Percentiles rank a stretch among this genome's conserved stretches.
phyloP scores from a whole-genome alignment of 2,888 invertebrate species.

The Petrolisthes manimaculis region DNA sequence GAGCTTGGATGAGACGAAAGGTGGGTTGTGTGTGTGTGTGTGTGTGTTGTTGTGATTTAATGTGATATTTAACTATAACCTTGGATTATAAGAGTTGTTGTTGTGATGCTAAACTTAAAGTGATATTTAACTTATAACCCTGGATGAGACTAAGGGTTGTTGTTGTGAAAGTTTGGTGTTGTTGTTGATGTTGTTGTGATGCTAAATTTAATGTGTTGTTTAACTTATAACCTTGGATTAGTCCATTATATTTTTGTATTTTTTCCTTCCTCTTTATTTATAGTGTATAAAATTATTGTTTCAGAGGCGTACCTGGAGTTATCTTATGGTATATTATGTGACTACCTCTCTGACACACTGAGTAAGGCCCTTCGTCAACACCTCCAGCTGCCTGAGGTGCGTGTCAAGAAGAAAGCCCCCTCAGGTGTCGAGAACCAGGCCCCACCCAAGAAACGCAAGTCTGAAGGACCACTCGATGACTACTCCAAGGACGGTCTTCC shows the following conservation, averaged over 20 bases:
- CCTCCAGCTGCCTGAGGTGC: constrained; percentile 46
- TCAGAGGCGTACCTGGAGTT: constrained; percentile 54
- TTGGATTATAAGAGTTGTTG: too few relatives aligned
- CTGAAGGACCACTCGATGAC: constrained; percentile 47
- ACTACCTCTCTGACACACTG: constrained; percentile 48
- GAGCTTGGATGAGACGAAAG: constrained; percentile 40
- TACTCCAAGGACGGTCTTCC: constrained; percentile 34
- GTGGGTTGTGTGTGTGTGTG: constrained; percentile 18
- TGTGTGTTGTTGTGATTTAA: too few relatives aligned
- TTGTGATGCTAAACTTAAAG: too few relatives aligned
- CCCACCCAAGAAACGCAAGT: constrained; percentile 38
- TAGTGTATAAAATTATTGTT: neutral
- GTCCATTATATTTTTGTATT: too few relatives aligned
- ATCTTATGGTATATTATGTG: constrained; percentile 62
- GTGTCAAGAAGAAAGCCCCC: constrained; percentile 27
- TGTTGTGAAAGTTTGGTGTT: too few relatives aligned
- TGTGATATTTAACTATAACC: too few relatives aligned
- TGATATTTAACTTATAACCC: too few relatives aligned
- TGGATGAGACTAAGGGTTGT: too few relatives aligned
- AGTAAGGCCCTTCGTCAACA: constrained; percentile 29
- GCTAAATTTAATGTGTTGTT: too few relatives aligned
- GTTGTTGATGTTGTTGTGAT: too few relatives aligned
- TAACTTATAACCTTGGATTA: too few relatives aligned
- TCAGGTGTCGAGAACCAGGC: constrained; percentile 21
- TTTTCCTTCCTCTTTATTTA: too few relatives aligned